Base-by-base conservation (phyloP, 1,140 invertebrate species). In the Pentalonia nigronervosa region DNA sequence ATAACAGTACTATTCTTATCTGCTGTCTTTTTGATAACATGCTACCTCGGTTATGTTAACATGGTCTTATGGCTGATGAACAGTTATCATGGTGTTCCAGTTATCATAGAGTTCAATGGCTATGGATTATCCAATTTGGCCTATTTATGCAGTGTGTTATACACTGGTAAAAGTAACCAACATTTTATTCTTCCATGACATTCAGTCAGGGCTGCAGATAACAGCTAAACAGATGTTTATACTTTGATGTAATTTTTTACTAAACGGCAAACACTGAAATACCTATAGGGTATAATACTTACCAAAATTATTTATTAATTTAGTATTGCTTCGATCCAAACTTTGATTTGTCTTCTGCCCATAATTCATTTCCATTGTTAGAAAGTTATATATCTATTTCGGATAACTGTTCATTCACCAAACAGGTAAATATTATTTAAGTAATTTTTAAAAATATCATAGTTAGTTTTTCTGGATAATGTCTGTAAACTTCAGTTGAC, bases 401-500 rank as follows among this genome's bases (percentile, higher is more conserved):
- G 21, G 88, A 89, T 56, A 50, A 34, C 48, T n/a, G 34, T 53
- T 41, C 48, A 53, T 56, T 89, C 34, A 9, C n/a, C 34, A 89
- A 89, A 89, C 50, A 56, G 88, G 88, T 89, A 89, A 89, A 25
- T 89, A 89, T 41, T 41, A 34, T 20, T 87, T 83, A 81, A 83
- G 41, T n/a, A 17, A 86, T 45, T 30, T n/a, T 53, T 36, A 21
- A 25, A 53, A 20, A 41, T n/a, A 25, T 20, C 45, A 48, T 34
- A 7, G n/a, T n/a, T 53, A 23, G 9, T 48, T 87, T 34, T 41
- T 89, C 34, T 89, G 9, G 23, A 41, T 21, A 25, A 45, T n/a
- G 45, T 45, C 25, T 0, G 25, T 67, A 45, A 36, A 47, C 60
- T 41, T 2, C 0, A 67, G 2, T 60, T 45, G 25, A 56, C 45